Percentiles rank a stretch among this genome's conserved stretches.
Conservation (phyloP, 1,140 invertebrate species). For the Drosophila pectinifera region DNA sequence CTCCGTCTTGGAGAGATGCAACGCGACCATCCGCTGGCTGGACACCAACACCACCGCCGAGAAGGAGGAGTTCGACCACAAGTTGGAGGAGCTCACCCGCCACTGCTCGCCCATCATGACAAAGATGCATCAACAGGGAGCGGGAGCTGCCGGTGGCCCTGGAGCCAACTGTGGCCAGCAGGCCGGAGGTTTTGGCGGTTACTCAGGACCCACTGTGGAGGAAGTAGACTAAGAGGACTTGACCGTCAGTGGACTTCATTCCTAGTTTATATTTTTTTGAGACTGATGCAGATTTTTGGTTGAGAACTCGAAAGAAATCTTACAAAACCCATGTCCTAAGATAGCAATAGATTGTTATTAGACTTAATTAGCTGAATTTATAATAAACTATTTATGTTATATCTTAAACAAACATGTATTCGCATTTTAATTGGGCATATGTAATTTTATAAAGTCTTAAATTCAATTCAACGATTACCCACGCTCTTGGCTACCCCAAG, state of each 20-base stretch:
- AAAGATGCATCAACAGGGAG: slow-evolving; percentile 75
- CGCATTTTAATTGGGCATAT: not conserved
- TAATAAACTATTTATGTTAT: slow-evolving; percentile 14
- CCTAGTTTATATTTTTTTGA: not conserved
- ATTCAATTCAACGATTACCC: not conserved
- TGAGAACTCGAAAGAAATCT: slow-evolving; percentile 1
- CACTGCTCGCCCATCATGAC: slow-evolving; percentile 87
- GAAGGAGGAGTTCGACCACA: too few species aligned
- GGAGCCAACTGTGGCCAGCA: slow-evolving; percentile 85
- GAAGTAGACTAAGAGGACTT: slow-evolving; percentile 88
- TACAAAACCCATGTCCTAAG: not conserved
- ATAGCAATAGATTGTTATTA: slow-evolving; percentile 1
- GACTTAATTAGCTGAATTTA: not conserved
- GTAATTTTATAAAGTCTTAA: not conserved
- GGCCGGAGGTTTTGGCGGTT: slow-evolving; percentile 85
- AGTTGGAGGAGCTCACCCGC: slow-evolving; percentile 86
- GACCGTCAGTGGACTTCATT: not conserved
- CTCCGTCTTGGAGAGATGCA: too few species aligned
- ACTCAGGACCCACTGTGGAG: slow-evolving; percentile 88
- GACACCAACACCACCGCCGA: too few species aligned
- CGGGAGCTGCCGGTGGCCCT: slow-evolving; percentile 70
- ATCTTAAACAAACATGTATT: not conserved
- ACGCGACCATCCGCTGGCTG: too few species aligned
- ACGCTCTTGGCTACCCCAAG: too few species aligned
- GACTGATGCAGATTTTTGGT: slow-evolving; percentile 10